Evolutionary conservation across 2,888 invertebrate species (phyloP).

Genomic region (Torymus tubicola): DNA sequence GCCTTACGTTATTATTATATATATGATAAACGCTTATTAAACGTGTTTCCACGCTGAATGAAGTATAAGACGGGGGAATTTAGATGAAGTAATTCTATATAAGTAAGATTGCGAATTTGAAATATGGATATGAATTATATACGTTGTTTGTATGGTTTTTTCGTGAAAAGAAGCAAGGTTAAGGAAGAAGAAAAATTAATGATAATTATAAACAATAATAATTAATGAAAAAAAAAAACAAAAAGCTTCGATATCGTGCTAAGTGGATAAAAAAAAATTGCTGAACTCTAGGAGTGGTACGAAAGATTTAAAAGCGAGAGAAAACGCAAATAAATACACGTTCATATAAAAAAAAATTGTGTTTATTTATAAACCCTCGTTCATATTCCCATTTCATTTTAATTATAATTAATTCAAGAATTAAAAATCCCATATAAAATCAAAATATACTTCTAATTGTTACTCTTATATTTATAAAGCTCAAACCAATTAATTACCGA

Average conservation of each 20-base stretch:
- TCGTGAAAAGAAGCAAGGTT: slow-evolving; percentile 47
- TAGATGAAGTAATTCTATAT: slow-evolving; percentile 31
- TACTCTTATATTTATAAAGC: too few relatives aligned
- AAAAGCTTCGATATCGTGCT: slow-evolving; percentile 68
- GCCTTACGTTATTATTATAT: slow-evolving; percentile 64
- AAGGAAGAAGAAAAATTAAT: slow-evolving; percentile 27
- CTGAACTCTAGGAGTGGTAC: slow-evolving; percentile 57
- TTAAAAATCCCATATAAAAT: too few relatives aligned
- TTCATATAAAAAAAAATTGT: slow-evolving; percentile 61
- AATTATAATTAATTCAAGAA: slow-evolving; percentile 8
- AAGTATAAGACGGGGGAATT: slow-evolving; percentile 50
- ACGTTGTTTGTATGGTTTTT: slow-evolving; percentile 68
- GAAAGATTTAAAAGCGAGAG: slow-evolving; percentile 60
- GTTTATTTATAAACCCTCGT: slow-evolving; percentile 9
- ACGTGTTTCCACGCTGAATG: slow-evolving; percentile 66
- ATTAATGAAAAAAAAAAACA: slow-evolving; percentile 1
- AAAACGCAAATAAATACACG: slow-evolving; percentile 65
- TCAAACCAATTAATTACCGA: too few relatives aligned
- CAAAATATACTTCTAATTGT: too few relatives aligned
- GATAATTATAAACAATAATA: slow-evolving; percentile 31
- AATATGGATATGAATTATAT: slow-evolving; percentile 57
- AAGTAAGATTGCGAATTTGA: slow-evolving; percentile 60
- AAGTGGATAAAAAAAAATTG: slow-evolving; percentile 55
- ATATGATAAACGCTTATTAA: slow-evolving; percentile 61
- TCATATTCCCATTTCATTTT: neutral